A percentile compares a stretch with the other conserved stretches of the same genome.
These are phyloP conservation scores for Crax fasciolata DNA, from an alignment of 2,797 vertebrate genomes.

Conservation along the genomic window DNA sequence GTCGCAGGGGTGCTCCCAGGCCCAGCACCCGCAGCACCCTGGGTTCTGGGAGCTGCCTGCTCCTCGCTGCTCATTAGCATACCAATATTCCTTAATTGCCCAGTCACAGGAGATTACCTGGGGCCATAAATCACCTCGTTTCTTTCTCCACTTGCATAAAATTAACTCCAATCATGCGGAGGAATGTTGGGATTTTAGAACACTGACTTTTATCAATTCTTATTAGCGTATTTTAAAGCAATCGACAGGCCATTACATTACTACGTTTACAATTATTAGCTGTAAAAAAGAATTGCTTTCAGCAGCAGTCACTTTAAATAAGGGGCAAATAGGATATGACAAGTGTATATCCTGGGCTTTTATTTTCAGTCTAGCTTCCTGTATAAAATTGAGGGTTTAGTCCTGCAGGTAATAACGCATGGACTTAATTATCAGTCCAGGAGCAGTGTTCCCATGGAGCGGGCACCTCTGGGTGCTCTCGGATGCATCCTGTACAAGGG, in stretches of 20 bases:
- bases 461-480: neutral
- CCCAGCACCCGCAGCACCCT: neutral
- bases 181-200: constrained; percentile 35
- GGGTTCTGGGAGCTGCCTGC: neutral
- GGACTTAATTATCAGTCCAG: neutral
- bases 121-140: constrained; percentile 54
- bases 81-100: constrained; percentile 63
- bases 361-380: neutral
- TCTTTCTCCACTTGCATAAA: constrained; percentile 33
- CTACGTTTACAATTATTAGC: constrained; percentile 58
- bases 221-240: constrained; percentile 37
- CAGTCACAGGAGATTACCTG: constrained; percentile 52
- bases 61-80: constrained; percentile 42
- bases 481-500: neutral
- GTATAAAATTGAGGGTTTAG: neutral
- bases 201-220: constrained; percentile 65
- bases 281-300: constrained; percentile 66
- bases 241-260: constrained; percentile 18
- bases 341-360: constrained; percentile 16
- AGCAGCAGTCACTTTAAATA: constrained; percentile 62
- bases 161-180: constrained; percentile 1
- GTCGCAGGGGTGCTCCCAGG: neutral
- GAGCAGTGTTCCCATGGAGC: neutral
- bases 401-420: neutral
- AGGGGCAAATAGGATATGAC: constrained; percentile 8